Percentiles rank a stretch among this genome's conserved stretches.
Evolutionary conservation across 2,888 invertebrate genomes (phyloP).

Genomic region (Agelastica alni): DNA sequence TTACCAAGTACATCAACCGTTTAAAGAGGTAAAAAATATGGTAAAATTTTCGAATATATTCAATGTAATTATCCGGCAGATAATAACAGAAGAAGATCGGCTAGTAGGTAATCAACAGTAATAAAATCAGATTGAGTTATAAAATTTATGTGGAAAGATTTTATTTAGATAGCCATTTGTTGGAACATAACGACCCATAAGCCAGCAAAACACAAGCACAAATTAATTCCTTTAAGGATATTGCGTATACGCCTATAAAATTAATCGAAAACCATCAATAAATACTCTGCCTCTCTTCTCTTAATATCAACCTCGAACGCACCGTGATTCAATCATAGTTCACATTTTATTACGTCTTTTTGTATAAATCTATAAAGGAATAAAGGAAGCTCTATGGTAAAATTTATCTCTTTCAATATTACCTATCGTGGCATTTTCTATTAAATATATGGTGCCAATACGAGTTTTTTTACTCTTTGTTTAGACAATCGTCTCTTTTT

Average conservation of each 20-base stretch:
- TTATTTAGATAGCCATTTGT: constrained; percentile 4
- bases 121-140: constrained; percentile 1
- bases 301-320: constrained; percentile 11
- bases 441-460: too few relatives aligned
- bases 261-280: constrained; percentile 20
- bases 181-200: constrained; percentile 9
- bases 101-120: background rate
- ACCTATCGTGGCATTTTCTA: too few relatives aligned
- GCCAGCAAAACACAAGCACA: constrained; percentile 9
- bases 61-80: too few relatives aligned
- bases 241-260: constrained; percentile 23
- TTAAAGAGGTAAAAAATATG: too few relatives aligned
- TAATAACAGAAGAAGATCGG: too few relatives aligned
- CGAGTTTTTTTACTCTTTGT: too few relatives aligned
- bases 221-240: constrained; percentile 17
- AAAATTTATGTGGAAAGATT: constrained; percentile 5
- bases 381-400: too few relatives aligned
- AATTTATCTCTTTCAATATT: too few relatives aligned
- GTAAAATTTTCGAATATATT: too few relatives aligned
- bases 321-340: constrained; percentile 15
- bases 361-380: too few relatives aligned
- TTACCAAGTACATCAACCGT: too few relatives aligned
- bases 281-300: constrained; percentile 14
- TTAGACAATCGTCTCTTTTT: too few relatives aligned
- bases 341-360: constrained; percentile 22